Base-by-base conservation (phyloP, 2,888 invertebrate genomes). In the Punctoribates punctum region DNA sequence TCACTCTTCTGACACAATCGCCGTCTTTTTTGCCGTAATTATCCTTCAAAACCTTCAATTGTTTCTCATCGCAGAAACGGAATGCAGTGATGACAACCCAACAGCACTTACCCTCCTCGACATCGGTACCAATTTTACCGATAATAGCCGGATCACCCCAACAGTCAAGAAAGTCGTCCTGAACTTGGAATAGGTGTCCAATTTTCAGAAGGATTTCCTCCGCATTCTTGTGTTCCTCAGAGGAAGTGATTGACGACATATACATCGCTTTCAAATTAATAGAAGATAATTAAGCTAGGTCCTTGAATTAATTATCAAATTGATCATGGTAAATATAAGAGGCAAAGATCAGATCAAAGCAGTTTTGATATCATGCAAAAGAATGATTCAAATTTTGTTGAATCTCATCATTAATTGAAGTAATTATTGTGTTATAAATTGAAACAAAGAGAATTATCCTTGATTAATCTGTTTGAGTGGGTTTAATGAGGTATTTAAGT, bases 181-280 rank as follows among this genome's bases (percentile, higher is more conserved):
- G 94, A 62, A 94, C 91, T 88, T 98, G 98, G 85, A 91, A 98
- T 83, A 94, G 93, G 81, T 93, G 91, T 46, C 98, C 98, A 89
- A 98, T 94, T 85, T 94, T 90, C 54, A 96, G 83, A 0, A 96
- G 85, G 80, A 97, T 92, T 0, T 88, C 90, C 84, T 92, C 92
- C 0, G 93, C 92, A 83, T 93, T 92, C 78, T 91, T 87, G 81
- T 93, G 93, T 75, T 90, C 88, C 83, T 93, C 92, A 0, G 88
- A 88, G 83, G 95, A 93, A 72, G 88, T 88, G 67, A 87, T 85
- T 23, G 87, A 87, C 77, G 86, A 86, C 88, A 96, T 70, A 46
- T 70, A 70, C 70, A 70, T 38, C 42, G 70, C 70, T 70, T 5
- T 70, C 11, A 62, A 62, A 62, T 38, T 23, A 23, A n/a, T 3